Base-by-base conservation (phyloP, 2,888 invertebrate genomes). In the Callyntrura sp. region DNA sequence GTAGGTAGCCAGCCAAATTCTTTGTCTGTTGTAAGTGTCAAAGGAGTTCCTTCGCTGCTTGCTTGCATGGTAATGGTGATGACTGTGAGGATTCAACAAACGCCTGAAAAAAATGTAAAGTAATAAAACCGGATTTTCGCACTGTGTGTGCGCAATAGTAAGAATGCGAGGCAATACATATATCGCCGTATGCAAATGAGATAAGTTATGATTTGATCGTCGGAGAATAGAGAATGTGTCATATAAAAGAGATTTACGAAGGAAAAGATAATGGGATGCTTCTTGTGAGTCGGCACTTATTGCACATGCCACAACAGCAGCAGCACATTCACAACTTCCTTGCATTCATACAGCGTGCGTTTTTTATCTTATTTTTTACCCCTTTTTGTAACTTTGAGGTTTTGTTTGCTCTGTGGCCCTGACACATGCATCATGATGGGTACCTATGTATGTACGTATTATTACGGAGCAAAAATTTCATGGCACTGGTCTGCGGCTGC, bases 241-340 rank as follows among this genome's bases (percentile, higher is more conserved):
- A 87, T 87, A 87, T 87, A 87, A 87, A 87, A 87, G 87, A 87
- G 87, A 87, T 87, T 87, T 87, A 87, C 87, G 87, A 57, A 82
- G 43, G 60, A 57, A 12, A 55, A 87, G 82, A 87, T 79, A 87
- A 87, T 87, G 81, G 81, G 82, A 87, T 87, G 68, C 70, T 57
- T 28, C 60, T 85, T 62, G 62, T 85, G 43, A 43, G 70, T 70
- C 45, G n/a, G 3, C 20, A 43, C 70, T 43, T 17, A 70, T 45
- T 70, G 17, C 70, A 20, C 45, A 20, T 45, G 65, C 45, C 9
- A 51, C 51, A 45, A 5, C 45, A 51, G 12, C 51, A 62, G 11
- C 17, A 57, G 17, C 17, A n/a, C 17, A 25, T 62, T 23, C 62
- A 23, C 23, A 35, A 25, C 17, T 70, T 83, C 73, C 57, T 73